Evolutionary conservation across 2,113 vertebrate genomes (phyloP).

Genomic region (Tylochromis polylepis): DNA sequence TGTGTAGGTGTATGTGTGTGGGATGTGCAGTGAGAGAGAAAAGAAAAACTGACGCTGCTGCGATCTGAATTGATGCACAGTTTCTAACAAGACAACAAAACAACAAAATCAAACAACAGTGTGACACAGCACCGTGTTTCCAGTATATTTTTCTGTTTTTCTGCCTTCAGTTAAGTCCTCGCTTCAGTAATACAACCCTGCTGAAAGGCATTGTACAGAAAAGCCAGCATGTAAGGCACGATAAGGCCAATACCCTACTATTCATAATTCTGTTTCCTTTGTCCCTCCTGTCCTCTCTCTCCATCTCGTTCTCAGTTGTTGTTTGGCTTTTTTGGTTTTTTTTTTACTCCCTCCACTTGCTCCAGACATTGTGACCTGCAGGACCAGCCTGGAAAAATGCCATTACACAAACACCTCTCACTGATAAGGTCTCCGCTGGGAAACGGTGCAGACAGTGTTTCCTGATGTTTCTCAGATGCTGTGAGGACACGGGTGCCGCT

Average conservation of each 20-base stretch:
- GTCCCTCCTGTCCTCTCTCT: background rate
- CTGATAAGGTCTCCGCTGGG: conserved; percentile 46
- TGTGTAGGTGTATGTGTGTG: conserved; percentile 2
- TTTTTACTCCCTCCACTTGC: background rate
- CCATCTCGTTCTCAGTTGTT: background rate
- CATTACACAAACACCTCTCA: conserved; percentile 35
- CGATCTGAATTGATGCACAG: conserved; percentile 28
- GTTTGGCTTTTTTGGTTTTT: background rate
- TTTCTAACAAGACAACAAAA: conserved; percentile 35
- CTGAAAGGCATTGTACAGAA: conserved; percentile 34
- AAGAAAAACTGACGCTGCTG: conserved; percentile 22
- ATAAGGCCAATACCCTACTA: conserved; percentile 36
- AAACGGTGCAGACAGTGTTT: conserved; percentile 18
- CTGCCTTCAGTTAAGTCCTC: conserved; percentile 10
- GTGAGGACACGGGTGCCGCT: background rate
- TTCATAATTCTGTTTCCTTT: conserved; percentile 28
- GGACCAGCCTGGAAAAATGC: conserved; percentile 4
- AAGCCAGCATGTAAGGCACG: conserved; percentile 26
- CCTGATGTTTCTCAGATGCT: conserved; percentile 27
- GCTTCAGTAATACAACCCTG: background rate
- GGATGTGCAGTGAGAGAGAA: conserved; percentile 18
- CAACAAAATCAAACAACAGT: conserved; percentile 20
- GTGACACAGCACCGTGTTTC: background rate
- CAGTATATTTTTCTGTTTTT: background rate
- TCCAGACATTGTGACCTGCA: conserved; percentile 47